Base-by-base conservation (phyloP, 2,888 invertebrate species). In the Orthonychiurus folsomi region DNA sequence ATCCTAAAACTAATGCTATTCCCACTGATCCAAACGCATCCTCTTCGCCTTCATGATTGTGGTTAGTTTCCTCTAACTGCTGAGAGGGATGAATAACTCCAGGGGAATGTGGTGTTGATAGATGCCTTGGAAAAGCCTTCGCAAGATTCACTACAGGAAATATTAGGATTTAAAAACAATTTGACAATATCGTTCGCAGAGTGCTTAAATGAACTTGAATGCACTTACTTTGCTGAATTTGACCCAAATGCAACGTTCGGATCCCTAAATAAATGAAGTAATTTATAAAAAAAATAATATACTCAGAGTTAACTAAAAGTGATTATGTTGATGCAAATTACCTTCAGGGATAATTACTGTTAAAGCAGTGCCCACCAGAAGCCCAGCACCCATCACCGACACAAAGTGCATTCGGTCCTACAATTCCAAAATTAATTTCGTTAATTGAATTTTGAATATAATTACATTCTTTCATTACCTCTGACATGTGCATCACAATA, bases 341-440 rank as follows among this genome's bases (percentile, higher is more conserved):
- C n/a, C 99, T 80, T 99, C 99, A 0, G 99, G 99, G 73, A 99
- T 96, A 61, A 99, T 99, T 0, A 99, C 97, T 3, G 94, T 90
- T 37, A 99, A 78, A 0, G 99, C 96, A 27, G 99, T 97, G 1
- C 99, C 99, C 1, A 99, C 95, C 1, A 99, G 82, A 5, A 99
- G 82, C 1, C 99, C 99, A 5, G 99, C 97, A 60, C 99, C 99
- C 68, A 99, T 85, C 18, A 96, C 89, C 27, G 96, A 94, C 47
- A 96, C 87, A 74, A 92, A 83, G 75, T 94, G 90, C 37, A 99
- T 80, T 77, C 93, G 95, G 65, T 92, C 91, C 95, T 97, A 81
- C 79, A 69, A 68, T 74, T 67, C 71, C 69, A 69, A 57, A 66
- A 53, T 47, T 62, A 20, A 56, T 55, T 25, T 48, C 21, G 60